Percentiles rank a stretch among this genome's conserved stretches.
Conservation (phyloP, 64 coral and sea anemone genomes). For the Montipora sp. region DNA sequence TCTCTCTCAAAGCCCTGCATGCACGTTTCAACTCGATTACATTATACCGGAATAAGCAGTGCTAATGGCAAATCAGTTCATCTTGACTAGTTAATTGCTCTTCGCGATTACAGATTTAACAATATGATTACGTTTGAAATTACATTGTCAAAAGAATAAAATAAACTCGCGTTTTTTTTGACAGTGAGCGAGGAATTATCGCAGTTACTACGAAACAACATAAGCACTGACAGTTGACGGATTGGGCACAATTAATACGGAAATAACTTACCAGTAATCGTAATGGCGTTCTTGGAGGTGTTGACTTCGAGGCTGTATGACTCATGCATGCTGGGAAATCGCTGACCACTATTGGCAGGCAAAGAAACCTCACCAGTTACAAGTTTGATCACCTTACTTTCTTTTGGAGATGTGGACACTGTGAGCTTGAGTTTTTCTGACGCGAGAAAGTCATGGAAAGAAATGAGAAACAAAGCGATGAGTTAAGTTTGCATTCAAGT, state of each 20-base stretch:
- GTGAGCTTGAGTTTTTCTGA: constrained; percentile 27
- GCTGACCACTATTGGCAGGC: constrained; percentile 32
- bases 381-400: constrained; percentile 50
- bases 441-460: not conserved
- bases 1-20: too few species aligned
- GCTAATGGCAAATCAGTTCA: too few species aligned
- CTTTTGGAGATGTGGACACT: not conserved
- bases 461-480: not conserved
- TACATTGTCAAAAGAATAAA: too few species aligned
- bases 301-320: constrained; percentile 64
- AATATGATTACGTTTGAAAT: too few species aligned
- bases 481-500: not conserved
- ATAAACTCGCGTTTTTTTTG: too few species aligned
- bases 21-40: too few species aligned
- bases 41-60: too few species aligned
- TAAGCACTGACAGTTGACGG: too few species aligned
- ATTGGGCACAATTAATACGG: not conserved
- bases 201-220: too few species aligned
- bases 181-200: too few species aligned
- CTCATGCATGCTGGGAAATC: constrained; percentile 30
- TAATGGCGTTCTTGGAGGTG: constrained; percentile 34
- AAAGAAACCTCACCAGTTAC: constrained; percentile 11
- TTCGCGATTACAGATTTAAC: too few species aligned
- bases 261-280: constrained; percentile 12
- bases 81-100: too few species aligned